These are phyloP conservation scores for Maconellicoccus hirsutus DNA, from an alignment of 1,140 invertebrate species.

Conservation along the genomic window DNA sequence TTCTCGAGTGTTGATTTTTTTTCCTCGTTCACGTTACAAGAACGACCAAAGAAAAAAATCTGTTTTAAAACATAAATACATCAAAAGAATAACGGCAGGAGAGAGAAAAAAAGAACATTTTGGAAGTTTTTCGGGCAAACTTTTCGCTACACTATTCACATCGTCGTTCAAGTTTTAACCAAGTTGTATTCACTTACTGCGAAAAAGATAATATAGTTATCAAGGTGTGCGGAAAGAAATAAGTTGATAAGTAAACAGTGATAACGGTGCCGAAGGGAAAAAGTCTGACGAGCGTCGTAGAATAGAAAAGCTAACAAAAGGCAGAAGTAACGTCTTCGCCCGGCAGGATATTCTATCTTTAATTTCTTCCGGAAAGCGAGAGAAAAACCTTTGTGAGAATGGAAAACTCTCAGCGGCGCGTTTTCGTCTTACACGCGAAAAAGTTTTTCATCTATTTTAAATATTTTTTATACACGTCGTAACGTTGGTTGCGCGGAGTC, in stretches of 20 bases:
- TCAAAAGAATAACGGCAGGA: background rate
- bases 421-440: no score
- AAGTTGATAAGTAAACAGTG: conserved; percentile 21
- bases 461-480: no score
- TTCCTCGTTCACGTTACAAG: no score
- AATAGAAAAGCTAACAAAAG: background rate
- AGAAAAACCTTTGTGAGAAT: conserved; percentile 1
- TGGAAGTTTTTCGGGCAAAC: background rate
- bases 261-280: conserved; percentile 18
- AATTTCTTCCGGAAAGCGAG: conserved; percentile 13
- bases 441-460: no score
- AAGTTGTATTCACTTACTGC: background rate
- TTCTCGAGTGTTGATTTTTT: no score
- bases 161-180: background rate
- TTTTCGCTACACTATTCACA: background rate
- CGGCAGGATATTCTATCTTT: conserved; percentile 16
- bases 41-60: background rate
- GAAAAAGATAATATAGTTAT: conserved; percentile 8
- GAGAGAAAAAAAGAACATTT: background rate
- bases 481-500: no score
- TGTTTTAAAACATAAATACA: conserved; percentile 18
- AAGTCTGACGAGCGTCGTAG: background rate
- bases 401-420: background rate
- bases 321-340: background rate
- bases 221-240: conserved; percentile 15